Percentiles rank a stretch among this genome's conserved stretches.
Evolutionary conservation across 2,797 vertebrate genomes (phyloP).

Genomic region (Pristis pectinata): DNA sequence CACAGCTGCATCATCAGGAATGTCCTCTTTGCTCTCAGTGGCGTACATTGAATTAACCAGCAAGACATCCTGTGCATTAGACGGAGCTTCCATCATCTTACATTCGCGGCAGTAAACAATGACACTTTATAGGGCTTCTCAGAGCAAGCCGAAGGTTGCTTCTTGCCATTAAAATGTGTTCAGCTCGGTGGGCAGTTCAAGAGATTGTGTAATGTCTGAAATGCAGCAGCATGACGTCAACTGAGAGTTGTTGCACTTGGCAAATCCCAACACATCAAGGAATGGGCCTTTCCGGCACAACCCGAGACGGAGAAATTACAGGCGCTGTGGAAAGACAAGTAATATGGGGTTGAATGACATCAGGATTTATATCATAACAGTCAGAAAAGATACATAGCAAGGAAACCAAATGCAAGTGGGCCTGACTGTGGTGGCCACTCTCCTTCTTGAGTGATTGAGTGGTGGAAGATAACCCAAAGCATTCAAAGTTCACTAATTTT

Average conservation of each 20-base stretch:
- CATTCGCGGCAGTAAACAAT: neutral
- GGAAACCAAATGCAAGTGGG: neutral
- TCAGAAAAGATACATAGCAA: neutral
- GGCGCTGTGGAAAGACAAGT: constrained; percentile 22
- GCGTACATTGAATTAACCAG: neutral
- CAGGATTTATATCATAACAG: neutral
- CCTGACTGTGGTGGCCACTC: neutral
- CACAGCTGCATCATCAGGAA: neutral
- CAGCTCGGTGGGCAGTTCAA: neutral
- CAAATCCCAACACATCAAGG: neutral
- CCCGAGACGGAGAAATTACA: neutral
- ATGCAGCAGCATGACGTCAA: neutral
- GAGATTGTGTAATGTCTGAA: neutral
- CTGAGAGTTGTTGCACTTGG: neutral
- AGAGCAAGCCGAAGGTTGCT: neutral
- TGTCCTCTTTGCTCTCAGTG: neutral
- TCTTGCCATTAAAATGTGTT: neutral
- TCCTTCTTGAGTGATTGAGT: too few species aligned
- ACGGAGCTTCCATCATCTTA: neutral
- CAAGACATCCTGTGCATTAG: neutral
- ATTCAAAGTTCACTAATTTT: neutral
- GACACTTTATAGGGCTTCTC: neutral
- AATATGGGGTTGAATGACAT: neutral
- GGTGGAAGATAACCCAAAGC: neutral
- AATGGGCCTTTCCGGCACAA: neutral